Conservation (phyloP, 2,797 vertebrate species). For the Channallabes apus region DNA sequence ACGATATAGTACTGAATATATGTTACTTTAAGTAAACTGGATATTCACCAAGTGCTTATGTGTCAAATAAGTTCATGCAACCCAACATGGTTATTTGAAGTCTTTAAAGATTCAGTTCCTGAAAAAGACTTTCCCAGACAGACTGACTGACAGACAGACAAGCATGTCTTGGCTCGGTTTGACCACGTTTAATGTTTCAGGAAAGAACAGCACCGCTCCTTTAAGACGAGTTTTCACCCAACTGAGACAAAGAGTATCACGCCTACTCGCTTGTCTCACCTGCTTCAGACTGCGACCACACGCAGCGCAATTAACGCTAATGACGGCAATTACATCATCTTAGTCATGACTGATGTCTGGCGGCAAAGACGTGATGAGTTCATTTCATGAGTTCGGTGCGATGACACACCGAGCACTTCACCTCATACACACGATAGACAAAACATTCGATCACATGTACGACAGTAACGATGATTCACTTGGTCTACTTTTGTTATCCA, state of each 20-base stretch:
- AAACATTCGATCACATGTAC: background rate
- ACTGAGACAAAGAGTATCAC: conserved; percentile 28
- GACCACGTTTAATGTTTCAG: background rate
- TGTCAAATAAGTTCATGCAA: background rate
- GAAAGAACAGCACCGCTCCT: background rate
- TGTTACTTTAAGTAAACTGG: background rate
- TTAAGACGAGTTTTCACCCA: background rate
- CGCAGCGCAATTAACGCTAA: conserved; percentile 14
- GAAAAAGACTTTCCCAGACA: background rate
- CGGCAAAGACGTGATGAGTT: conserved; percentile 6
- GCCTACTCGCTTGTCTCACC: conserved; percentile 39
- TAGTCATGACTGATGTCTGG: conserved; percentile 16
- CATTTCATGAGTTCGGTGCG: background rate
- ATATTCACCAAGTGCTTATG: background rate
- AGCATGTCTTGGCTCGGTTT: background rate
- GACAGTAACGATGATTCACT: background rate
- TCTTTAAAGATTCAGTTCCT: background rate
- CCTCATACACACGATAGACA: background rate
- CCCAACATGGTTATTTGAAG: background rate
- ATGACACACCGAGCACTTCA: conserved; percentile 5
- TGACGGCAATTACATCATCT: conserved; percentile 35
- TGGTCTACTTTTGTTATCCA: background rate
- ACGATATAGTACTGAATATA: too few species aligned
- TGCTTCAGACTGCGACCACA: conserved; percentile 40
- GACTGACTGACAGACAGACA: too few species aligned